A percentile compares a stretch with the other conserved stretches of the same genome.
Evolutionary conservation across 2,113 vertebrate genomes (phyloP).

Genomic region (Oreochromis aureus): DNA sequence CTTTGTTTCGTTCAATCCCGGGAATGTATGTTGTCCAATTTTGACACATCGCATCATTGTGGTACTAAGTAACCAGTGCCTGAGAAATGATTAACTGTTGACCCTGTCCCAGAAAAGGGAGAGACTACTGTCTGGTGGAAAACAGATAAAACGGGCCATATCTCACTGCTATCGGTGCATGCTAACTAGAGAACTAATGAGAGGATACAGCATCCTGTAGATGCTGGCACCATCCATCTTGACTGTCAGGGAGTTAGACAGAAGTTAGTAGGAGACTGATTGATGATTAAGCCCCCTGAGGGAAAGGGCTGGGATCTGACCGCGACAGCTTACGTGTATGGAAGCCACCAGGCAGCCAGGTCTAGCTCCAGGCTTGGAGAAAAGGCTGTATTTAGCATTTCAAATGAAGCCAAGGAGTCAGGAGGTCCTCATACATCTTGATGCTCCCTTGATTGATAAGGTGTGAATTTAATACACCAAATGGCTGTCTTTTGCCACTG

Average conservation of each 20-base stretch:
- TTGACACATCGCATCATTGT: constrained; percentile 58
- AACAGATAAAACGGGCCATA: constrained; percentile 18
- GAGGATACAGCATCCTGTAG: constrained; percentile 52
- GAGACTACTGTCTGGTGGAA: background rate
- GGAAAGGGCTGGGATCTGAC: constrained; percentile 16
- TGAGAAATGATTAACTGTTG: constrained; percentile 52
- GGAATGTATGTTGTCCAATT: constrained; percentile 67
- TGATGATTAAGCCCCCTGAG: constrained; percentile 55
- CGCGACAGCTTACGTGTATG: constrained; percentile 33
- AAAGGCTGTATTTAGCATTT: constrained; percentile 62
- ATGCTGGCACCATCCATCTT: constrained; percentile 63
- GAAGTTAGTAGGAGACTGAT: constrained; percentile 74
- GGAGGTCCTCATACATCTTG: constrained; percentile 33
- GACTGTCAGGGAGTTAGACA: constrained; percentile 68
- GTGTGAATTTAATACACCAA: constrained; percentile 62
- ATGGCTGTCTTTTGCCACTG: constrained; percentile 50
- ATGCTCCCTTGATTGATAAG: constrained; percentile 65
- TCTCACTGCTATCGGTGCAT: constrained; percentile 32
- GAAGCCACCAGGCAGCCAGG: constrained; percentile 10
- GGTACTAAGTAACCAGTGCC: constrained; percentile 45
- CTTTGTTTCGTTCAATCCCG: constrained; percentile 56
- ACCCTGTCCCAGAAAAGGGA: constrained; percentile 6
- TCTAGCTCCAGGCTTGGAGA: background rate
- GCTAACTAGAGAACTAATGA: constrained; percentile 61
- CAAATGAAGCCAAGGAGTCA: constrained; percentile 55